phyloP scores from a whole-genome alignment of 2,797 vertebrate species.

The Arnoldichthys spilopterus region DNA sequence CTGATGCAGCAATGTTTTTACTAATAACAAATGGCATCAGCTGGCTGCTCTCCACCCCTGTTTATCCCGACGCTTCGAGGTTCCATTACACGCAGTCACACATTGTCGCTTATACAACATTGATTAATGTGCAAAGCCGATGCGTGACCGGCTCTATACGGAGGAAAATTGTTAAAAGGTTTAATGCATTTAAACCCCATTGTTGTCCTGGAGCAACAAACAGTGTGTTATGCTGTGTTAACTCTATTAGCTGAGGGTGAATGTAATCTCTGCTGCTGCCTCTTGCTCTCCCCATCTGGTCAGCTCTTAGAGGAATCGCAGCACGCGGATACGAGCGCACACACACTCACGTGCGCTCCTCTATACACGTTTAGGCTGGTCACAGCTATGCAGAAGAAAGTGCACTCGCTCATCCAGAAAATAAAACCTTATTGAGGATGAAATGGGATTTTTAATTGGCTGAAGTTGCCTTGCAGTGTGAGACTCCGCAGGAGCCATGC shows the following conservation, averaged over 20 bases:
- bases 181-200: constrained; percentile 69
- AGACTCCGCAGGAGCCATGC: constrained; percentile 63
- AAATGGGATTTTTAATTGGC: constrained; percentile 79
- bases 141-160: constrained; percentile 55
- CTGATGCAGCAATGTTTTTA: constrained; percentile 26
- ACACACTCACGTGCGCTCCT: constrained; percentile 34
- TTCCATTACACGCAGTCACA: constrained; percentile 56
- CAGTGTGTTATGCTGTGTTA: constrained; percentile 53
- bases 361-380: constrained; percentile 42
- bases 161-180: constrained; percentile 69
- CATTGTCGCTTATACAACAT: constrained; percentile 45
- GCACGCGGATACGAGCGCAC: constrained; percentile 24
- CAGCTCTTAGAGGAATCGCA: constrained; percentile 26
- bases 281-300: constrained; percentile 45
- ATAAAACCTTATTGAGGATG: constrained; percentile 54
- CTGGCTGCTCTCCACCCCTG: constrained; percentile 38
- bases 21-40: constrained; percentile 44
- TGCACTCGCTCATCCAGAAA: constrained; percentile 64
- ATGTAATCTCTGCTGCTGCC: constrained; percentile 50
- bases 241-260: constrained; percentile 58
- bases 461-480: constrained; percentile 66
- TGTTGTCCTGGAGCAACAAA: constrained; percentile 67
- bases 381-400: constrained; percentile 56
- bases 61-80: constrained; percentile 34
- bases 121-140: constrained; percentile 49